phyloP scores from a whole-genome alignment of 2,797 vertebrate species.

The Oceanodroma leucorhoa region DNA sequence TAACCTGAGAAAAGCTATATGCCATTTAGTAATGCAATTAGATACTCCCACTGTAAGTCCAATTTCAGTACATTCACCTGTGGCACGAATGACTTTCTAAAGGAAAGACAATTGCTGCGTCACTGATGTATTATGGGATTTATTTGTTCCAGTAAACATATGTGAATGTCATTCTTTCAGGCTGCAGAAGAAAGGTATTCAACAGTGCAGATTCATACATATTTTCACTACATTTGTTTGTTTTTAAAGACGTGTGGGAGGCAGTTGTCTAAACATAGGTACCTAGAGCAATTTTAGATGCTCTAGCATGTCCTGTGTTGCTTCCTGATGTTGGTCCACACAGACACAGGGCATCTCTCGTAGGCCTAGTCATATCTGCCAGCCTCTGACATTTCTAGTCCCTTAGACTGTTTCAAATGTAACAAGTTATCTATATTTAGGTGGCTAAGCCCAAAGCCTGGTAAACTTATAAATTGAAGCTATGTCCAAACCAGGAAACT shows the following conservation, averaged over 20 bases:
- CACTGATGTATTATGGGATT: not conserved
- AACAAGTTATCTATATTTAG: not conserved
- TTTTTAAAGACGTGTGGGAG: not conserved
- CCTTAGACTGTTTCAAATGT: not conserved
- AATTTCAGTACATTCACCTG: not conserved
- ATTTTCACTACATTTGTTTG: not conserved
- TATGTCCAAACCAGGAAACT: not conserved
- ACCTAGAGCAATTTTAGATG: not conserved
- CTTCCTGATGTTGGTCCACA: not conserved
- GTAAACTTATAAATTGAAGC: not conserved
- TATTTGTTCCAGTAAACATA: not conserved
- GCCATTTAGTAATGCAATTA: not conserved
- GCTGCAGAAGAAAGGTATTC: not conserved
- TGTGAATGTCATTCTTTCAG: not conserved
- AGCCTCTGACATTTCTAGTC: not conserved
- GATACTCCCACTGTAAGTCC: not conserved
- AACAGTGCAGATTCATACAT: not conserved
- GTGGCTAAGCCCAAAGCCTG: not conserved
- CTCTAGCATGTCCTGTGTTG: not conserved
- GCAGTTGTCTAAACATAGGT: not conserved
- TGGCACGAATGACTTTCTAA: not conserved
- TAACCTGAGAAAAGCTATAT: not conserved
- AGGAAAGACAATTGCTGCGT: not conserved
- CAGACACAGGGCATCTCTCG: not conserved
- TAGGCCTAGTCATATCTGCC: not conserved